Base-by-base conservation (phyloP, 2,888 invertebrate species). In the Metacarcinus magister region DNA sequence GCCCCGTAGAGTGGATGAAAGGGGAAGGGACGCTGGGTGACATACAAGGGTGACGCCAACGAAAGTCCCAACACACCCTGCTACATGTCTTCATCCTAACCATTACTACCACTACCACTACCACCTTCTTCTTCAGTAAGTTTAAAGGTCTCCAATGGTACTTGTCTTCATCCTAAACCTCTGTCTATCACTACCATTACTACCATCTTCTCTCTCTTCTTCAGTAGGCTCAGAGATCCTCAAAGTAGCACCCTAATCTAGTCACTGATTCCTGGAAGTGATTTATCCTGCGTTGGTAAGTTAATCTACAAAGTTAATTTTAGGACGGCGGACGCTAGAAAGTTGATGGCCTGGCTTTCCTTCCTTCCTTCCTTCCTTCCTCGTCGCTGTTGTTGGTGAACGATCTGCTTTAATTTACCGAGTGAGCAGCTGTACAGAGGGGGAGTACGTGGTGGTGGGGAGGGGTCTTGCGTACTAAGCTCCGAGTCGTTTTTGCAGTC, bases 361-460 rank as follows among this genome's bases (percentile, higher is more conserved):
- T 19, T 54, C 54, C 39, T 39, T 39, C 54, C 54, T 2, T 39
- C 39, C 10, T 16, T 54, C 54, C 54, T 54, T 54, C 67, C 67
- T n/a, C 67, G n/a, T 54, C 54, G 16, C 16, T 39, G 54, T 2
- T 13, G 60, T 3, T 23, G 67, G 3, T 67, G n/a, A n/a, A n/a
- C n/a, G 67, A 67, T 67, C n/a, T 67, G 67, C 67, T 67, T 67
- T 67, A 67, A 67, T 67, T 67, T 67, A n/a, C n/a, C 67, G 67
- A 67, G 67, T 67, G 67, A 67, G n/a, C 67, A 67, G 67, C n/a
- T 7, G 67, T 23, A 67, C 7, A 67, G 16, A 54, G 54, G 54
- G 10, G 19, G 54, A 13, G 54, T 0, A 0, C 10, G 54, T 67
- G 67, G 67, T 23, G 67, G 67, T 67, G 67, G 67, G 67, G 23